phyloP scores from a whole-genome alignment of 2,797 vertebrate genomes.

The Gadopsis bispinosus region DNA sequence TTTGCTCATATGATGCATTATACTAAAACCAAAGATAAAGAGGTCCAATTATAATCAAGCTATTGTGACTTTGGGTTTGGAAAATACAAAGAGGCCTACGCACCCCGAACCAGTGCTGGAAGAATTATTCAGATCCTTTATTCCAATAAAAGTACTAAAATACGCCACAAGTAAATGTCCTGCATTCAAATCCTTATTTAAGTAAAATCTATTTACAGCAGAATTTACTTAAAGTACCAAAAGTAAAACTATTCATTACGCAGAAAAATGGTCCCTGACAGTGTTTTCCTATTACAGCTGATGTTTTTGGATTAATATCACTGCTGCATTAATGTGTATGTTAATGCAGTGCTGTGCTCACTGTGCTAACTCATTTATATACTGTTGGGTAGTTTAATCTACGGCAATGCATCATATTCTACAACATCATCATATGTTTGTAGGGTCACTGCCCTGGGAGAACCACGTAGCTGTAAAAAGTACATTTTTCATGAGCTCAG shows the following conservation, averaged over 20 bases:
- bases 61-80: neutral
- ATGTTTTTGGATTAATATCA: neutral
- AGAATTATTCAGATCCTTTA: neutral
- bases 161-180: neutral
- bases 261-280: neutral
- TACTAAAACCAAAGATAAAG: conserved; percentile 12
- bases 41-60: neutral
- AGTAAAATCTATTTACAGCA: neutral
- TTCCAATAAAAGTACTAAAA: neutral
- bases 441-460: neutral
- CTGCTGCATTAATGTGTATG: neutral
- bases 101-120: neutral
- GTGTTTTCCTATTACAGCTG: neutral
- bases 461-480: neutral
- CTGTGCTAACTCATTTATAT: neutral
- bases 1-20: neutral
- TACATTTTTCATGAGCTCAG: neutral
- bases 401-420: neutral
- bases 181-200: neutral
- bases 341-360: neutral
- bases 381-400: neutral
- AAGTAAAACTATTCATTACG: neutral
- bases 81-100: neutral
- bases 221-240: neutral
- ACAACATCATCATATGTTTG: neutral